Evolutionary conservation across 1,140 invertebrate genomes (phyloP).

Genomic region (Drosophila pruinosa): DNA sequence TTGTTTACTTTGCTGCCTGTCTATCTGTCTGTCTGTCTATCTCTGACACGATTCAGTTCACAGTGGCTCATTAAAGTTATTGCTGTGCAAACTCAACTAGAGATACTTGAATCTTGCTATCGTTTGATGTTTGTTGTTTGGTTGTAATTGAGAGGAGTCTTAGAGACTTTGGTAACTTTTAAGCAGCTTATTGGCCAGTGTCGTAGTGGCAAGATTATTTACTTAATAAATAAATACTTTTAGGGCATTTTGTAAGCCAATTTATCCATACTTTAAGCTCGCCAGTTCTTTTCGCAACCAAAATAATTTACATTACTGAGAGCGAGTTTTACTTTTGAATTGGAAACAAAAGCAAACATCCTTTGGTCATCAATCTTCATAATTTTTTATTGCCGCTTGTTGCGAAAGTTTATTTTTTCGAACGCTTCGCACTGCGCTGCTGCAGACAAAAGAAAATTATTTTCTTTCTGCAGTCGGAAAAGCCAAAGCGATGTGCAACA

Average conservation of each 20-base stretch:
- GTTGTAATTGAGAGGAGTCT: slow-evolving; percentile 7
- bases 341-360: slow-evolving; percentile 23
- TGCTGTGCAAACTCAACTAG: slow-evolving; percentile 20
- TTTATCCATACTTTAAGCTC: slow-evolving; percentile 17
- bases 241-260: slow-evolving; percentile 15
- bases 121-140: slow-evolving; percentile 66
- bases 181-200: slow-evolving; percentile 50
- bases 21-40: too few relatives aligned
- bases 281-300: background rate
- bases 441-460: background rate
- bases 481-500: background rate
- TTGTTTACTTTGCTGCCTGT: slow-evolving; percentile 24
- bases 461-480: background rate
- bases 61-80: slow-evolving; percentile 32
- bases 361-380: slow-evolving; percentile 65
- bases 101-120: slow-evolving; percentile 9
- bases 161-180: slow-evolving; percentile 38
- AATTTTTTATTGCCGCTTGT: slow-evolving; percentile 52
- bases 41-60: background rate
- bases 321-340: slow-evolving; percentile 25
- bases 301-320: slow-evolving; percentile 43
- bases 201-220: slow-evolving; percentile 26
- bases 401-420: slow-evolving; percentile 23
- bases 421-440: background rate
- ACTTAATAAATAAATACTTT: slow-evolving; percentile 50